phyloP scores from a whole-genome alignment of 2,113 vertebrate species.

The Macaca fascicularis region DNA sequence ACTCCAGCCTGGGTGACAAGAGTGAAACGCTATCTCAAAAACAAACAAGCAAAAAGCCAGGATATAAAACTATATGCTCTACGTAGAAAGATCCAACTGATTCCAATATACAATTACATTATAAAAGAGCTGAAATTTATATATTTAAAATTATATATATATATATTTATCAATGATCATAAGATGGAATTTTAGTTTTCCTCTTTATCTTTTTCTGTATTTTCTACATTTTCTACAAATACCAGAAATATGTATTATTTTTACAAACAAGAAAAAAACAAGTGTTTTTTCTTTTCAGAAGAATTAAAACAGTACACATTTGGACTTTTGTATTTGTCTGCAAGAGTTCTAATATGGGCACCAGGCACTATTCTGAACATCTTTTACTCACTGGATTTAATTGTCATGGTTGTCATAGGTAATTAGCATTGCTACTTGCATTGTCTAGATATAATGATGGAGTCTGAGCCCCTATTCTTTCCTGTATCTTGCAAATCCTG shows the following conservation, averaged over 20 bases:
- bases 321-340: not conserved
- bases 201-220: not conserved
- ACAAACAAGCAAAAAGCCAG: not conserved
- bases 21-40: too few species aligned
- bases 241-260: not conserved
- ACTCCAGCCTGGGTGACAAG: too few species aligned
- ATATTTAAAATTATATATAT: not conserved
- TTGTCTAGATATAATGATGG: not conserved
- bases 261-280: not conserved
- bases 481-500: not conserved
- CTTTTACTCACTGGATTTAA: not conserved
- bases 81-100: not conserved
- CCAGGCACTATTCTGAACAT: not conserved
- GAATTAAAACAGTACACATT: not conserved
- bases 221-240: slow-evolving; percentile 4
- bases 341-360: not conserved
- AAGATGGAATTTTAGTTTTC: not conserved
- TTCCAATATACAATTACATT: not conserved
- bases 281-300: not conserved
- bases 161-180: slow-evolving; percentile 5
- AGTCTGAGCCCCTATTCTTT: not conserved
- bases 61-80: not conserved
- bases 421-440: not conserved
- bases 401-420: not conserved
- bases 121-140: not conserved